phyloP scores from a whole-genome alignment of 2,797 vertebrate genomes.

The Schizopygopsis malacanthus region DNA sequence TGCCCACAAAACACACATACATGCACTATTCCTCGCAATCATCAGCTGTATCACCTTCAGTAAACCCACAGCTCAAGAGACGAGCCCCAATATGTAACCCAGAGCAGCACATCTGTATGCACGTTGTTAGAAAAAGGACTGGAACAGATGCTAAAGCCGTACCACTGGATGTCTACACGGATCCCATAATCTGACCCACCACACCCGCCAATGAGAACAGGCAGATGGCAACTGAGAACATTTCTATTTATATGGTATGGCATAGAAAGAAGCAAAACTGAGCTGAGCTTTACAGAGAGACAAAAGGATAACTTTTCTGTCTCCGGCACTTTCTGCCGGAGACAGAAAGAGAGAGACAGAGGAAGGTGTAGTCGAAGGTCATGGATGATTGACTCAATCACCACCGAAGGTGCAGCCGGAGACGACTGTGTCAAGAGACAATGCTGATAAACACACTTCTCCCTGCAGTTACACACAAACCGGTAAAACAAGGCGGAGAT shows the following conservation, averaged over 20 bases:
- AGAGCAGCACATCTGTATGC: constrained; percentile 38
- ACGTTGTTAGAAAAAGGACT: constrained; percentile 13
- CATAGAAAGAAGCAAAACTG: constrained; percentile 32
- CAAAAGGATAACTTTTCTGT: constrained; percentile 27
- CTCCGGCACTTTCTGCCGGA: too few species aligned
- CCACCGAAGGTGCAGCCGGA: constrained; percentile 27
- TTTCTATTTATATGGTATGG: constrained; percentile 48
- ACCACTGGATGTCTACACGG: constrained; percentile 39
- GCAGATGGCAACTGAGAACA: constrained; percentile 51
- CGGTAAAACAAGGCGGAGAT: constrained; percentile 1
- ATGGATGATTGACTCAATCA: constrained; percentile 53
- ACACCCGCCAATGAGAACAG: constrained; percentile 13
- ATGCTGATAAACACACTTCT: constrained; percentile 52
- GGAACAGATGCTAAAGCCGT: constrained; percentile 63
- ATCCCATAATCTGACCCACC: constrained; percentile 50
- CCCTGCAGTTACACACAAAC: constrained; percentile 20
- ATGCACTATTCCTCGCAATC: not conserved
- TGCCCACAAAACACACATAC: not conserved
- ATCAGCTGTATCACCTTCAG: constrained; percentile 13
- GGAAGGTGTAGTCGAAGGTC: constrained; percentile 54
- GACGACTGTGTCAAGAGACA: constrained; percentile 47
- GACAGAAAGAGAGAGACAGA: not conserved
- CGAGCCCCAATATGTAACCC: not conserved
- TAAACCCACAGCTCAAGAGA: constrained; percentile 23
- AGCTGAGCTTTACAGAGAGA: constrained; percentile 3